These are phyloP conservation scores for Sardina pilchardus DNA, from an alignment of 2,113 vertebrate species.

Conservation along the genomic window DNA sequence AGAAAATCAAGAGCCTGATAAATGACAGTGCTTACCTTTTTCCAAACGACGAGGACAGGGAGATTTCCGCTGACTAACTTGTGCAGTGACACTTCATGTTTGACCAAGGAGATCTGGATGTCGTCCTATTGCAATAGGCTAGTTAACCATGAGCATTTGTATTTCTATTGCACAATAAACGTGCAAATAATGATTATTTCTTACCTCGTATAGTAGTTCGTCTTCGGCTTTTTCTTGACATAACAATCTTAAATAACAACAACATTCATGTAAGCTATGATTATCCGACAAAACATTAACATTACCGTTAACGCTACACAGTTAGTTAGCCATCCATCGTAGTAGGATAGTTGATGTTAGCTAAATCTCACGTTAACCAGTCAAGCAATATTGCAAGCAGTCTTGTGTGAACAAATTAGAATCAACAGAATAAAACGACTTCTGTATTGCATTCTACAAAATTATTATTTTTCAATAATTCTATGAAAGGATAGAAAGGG, in stretches of 20 bases:
- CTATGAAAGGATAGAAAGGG: too few species aligned
- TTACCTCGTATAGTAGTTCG: not conserved
- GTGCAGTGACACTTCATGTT: constrained; percentile 64
- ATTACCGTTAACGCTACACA: not conserved
- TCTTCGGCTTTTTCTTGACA: not conserved
- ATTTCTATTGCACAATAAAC: not conserved
- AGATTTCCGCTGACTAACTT: constrained; percentile 69
- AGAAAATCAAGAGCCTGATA: not conserved
- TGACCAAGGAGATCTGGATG: constrained; percentile 73
- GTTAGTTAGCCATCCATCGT: too few species aligned
- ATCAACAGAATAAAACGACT: too few species aligned
- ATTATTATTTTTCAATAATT: too few species aligned
- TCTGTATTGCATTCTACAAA: too few species aligned
- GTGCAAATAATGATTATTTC: not conserved
- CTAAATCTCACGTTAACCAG: too few species aligned
- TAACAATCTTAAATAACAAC: not conserved
- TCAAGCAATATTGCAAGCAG: too few species aligned
- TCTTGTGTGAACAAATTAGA: too few species aligned
- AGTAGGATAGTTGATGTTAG: too few species aligned
- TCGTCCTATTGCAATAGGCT: constrained; percentile 73
- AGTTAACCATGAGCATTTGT: not conserved
- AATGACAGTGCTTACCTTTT: constrained; percentile 70
- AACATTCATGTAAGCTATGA: not conserved
- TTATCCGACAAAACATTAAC: not conserved
- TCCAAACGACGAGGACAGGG: constrained; percentile 77